Evolutionary conservation across 2,888 invertebrate species (phyloP), one percentile per base, ranked within the genome.

Genomic region (Capitulum mitella): DNA sequence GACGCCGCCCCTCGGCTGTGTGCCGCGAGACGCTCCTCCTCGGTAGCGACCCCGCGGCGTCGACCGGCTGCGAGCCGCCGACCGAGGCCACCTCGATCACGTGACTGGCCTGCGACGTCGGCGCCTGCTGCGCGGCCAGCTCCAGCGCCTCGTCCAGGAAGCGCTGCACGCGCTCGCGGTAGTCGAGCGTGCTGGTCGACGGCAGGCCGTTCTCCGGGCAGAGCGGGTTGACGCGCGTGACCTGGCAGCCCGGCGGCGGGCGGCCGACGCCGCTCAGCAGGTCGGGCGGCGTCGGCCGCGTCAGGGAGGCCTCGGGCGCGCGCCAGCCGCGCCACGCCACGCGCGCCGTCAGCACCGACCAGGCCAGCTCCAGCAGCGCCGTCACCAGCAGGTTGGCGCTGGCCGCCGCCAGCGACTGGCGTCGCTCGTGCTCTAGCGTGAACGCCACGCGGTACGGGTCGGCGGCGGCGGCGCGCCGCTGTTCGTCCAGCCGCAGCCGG

Each of bases 141-240:
- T 70, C 70, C 22, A 70, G 70, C 34, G 70, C 70, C 70, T 70
- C 29, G 78, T 32, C 83, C 77, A 86, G 82, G 83, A 87, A 86
- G 86, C 88, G 79, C 79, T 85, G 83, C 81, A 85, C 85, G 86
- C 89, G 83, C 80, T 86, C 85, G 80, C 85, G 83, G 85, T 88
- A 84, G 84, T 88, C 85, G 85, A 87, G 83, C 80, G 84, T 84
- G 82, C 86, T 86, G 82, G 86, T 86, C 22, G 84, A 84, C 81
- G 86, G 85, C 3, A 86, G 86, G 5, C n/a, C 58, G 29, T 58
- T 58, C 58, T 70, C 70, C 16, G 26, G 22, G 37, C 70, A 70
- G 37, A 70, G 70, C 16, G 70, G 70, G 70, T 70, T 70, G 19
- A 70, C 12, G 0, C 70, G 70, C 1, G 70, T 32, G 5, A 70